Base-by-base conservation (phyloP, 2,888 invertebrate genomes). In the Polyommatus icarus region DNA sequence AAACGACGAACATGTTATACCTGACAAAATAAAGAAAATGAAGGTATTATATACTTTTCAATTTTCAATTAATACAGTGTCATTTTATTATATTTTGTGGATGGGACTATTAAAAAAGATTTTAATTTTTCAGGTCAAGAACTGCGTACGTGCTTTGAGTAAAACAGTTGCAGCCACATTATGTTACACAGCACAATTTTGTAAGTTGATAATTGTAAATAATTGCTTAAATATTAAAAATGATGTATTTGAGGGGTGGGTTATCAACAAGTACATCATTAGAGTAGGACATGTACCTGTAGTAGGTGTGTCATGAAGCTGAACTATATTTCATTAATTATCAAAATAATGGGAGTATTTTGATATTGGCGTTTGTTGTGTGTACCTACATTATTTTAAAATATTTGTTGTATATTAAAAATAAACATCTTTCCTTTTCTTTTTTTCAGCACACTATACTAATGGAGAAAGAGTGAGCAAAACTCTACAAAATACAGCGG, bases 61-160 rank as follows among this genome's bases (percentile, higher is more conserved):
- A 2, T 18, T 72, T 72, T 72, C 20, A 32, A 15, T 72, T 20
- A 36, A n/a, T n/a, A n/a, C 18, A 40, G 29, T 72, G 36, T 72
- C n/a, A 32, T 46, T 24, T 29, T 54, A 32, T 18, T 54, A 54
- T 54, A 46, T 46, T 46, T 59, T 59, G 57, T 59, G 57, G 57
- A 57, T 57, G 15, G 18, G 57, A 5, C 57, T 36, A 57, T 59
- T 59, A 59, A n/a, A 20, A 57, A 57, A 15, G 12, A 57, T 57
- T 20, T 61, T 61, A 20, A 46, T 40, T 61, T 76, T 80, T 36
- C 77, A 79, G 80, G 79, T 81, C 15, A 80, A 80, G 76, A 79
- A 81, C 77, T 80, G 79, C 57, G 78, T 78, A n/a, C 46, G 71
- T 20, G 80, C 80, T 4, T 79, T 81, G 6, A 79, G 79, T 50